Evolutionary conservation across 2,888 invertebrate genomes (phyloP).

Genomic region (Luperina testacea): DNA sequence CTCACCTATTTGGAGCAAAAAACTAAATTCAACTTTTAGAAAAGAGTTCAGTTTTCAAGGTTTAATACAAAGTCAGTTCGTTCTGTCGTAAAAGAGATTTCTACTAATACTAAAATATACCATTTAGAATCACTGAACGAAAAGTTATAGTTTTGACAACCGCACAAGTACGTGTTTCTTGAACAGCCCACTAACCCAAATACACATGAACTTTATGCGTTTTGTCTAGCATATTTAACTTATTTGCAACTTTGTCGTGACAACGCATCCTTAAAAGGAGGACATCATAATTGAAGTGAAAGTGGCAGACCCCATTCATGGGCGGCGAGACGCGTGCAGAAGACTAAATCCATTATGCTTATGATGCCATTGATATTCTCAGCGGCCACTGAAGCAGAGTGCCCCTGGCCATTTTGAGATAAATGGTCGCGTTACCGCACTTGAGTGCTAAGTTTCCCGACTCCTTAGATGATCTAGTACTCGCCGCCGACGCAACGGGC

Average conservation of each 20-base stretch:
- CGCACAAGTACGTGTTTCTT: slow-evolving; percentile 12
- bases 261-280: slow-evolving; percentile 69
- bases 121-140: slow-evolving; percentile 17
- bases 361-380: slow-evolving; percentile 81
- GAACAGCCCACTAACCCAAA: slow-evolving; percentile 47
- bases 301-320: slow-evolving; percentile 74
- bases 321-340: slow-evolving; percentile 69
- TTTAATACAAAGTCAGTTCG: slow-evolving; percentile 15
- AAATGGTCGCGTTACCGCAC: slow-evolving; percentile 66
- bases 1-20: slow-evolving; percentile 32
- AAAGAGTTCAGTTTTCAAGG: slow-evolving; percentile 47
- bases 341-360: slow-evolving; percentile 79
- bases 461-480: slow-evolving; percentile 52
- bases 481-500: slow-evolving; percentile 8
- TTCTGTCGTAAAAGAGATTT: slow-evolving; percentile 22
- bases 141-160: slow-evolving; percentile 7
- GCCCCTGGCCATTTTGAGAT: slow-evolving; percentile 71
- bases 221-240: slow-evolving; percentile 62
- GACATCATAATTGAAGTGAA: slow-evolving; percentile 79
- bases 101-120: slow-evolving; percentile 6
- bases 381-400: slow-evolving; percentile 71
- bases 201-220: slow-evolving; percentile 38
- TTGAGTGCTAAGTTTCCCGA: slow-evolving; percentile 63
- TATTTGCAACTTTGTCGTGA: slow-evolving; percentile 63
- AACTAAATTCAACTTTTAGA: slow-evolving; percentile 33